Evolutionary conservation across 35 echinoderm and acorn worm genomes (phyloP).

Genomic region (Diadema setosum): DNA sequence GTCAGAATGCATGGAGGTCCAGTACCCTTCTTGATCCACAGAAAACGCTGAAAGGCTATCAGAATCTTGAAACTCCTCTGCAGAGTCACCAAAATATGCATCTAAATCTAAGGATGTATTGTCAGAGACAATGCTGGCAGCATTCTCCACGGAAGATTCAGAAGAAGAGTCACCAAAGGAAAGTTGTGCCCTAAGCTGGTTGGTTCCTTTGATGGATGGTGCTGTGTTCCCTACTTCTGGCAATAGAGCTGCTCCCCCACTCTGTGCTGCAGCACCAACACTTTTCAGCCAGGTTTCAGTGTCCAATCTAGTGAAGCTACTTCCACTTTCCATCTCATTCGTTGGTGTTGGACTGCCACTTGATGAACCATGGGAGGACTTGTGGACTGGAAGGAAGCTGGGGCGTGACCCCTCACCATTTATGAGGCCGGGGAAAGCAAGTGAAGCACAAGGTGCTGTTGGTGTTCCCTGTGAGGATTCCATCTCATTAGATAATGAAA

Average conservation of each 20-base stretch:
- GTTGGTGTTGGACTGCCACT: conserved; percentile 47
- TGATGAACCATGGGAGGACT: conserved; percentile 25
- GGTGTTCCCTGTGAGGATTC: conserved; percentile 38
- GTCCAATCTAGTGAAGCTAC: conserved; percentile 52
- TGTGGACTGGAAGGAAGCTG: neutral
- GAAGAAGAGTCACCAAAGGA: conserved; percentile 47
- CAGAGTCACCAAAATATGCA: conserved; percentile 63
- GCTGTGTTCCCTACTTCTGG: conserved; percentile 67
- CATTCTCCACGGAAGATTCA: conserved; percentile 67
- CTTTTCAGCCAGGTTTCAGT: conserved; percentile 64
- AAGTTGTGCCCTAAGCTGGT: neutral
- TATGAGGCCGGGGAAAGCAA: neutral
- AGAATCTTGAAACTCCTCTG: conserved; percentile 61
- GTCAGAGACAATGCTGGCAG: conserved; percentile 68
- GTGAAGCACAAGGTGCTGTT: neutral
- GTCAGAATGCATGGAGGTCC: conserved; percentile 98
- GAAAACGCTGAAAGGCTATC: conserved; percentile 82
- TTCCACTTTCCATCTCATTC: neutral
- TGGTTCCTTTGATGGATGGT: neutral
- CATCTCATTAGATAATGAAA: conserved; percentile 79
- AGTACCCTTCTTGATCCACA: conserved; percentile 93
- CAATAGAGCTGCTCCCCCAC: neutral
- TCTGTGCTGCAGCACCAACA: neutral
- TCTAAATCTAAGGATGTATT: conserved; percentile 78
- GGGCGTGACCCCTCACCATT: neutral